Evolutionary conservation across 2,888 invertebrate species (phyloP).

Genomic region (Eremobia ochroleuca): DNA sequence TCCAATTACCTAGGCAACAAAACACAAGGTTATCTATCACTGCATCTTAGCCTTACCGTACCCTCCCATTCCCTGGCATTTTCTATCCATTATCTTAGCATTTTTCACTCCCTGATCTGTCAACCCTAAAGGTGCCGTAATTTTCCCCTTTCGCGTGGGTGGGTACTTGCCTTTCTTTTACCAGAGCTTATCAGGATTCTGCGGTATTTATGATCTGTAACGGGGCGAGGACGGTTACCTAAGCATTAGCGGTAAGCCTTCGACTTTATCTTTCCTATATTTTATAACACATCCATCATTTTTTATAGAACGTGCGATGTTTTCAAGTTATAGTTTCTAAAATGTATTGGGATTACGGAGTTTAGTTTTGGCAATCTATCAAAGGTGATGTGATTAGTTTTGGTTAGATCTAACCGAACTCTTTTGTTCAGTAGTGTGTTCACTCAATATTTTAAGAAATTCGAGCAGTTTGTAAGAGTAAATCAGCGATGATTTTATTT

Average conservation of each 20-base stretch:
- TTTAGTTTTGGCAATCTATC: constrained; percentile 58
- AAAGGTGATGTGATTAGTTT: constrained; percentile 57
- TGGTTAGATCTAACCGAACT: not conserved
- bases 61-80: constrained; percentile 27
- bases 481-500: not conserved
- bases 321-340: constrained; percentile 66
- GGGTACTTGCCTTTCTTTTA: constrained; percentile 75
- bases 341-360: constrained; percentile 58
- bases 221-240: constrained; percentile 77
- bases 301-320: constrained; percentile 65
- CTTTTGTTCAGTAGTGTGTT: constrained; percentile 10
- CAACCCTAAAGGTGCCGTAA: constrained; percentile 64
- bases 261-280: constrained; percentile 79
- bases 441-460: not conserved
- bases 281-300: constrained; percentile 77
- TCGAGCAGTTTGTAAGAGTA: not conserved
- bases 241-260: constrained; percentile 79
- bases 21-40: constrained; percentile 41
- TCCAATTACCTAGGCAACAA: not conserved
- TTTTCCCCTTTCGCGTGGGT: constrained; percentile 64
- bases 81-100: constrained; percentile 48
- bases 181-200: constrained; percentile 81
- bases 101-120: constrained; percentile 64
- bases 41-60: not conserved
- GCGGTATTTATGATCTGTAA: constrained; percentile 83